phyloP scores from a whole-genome alignment of 2,113 vertebrate genomes.

The Thinocorus orbignyianus region DNA sequence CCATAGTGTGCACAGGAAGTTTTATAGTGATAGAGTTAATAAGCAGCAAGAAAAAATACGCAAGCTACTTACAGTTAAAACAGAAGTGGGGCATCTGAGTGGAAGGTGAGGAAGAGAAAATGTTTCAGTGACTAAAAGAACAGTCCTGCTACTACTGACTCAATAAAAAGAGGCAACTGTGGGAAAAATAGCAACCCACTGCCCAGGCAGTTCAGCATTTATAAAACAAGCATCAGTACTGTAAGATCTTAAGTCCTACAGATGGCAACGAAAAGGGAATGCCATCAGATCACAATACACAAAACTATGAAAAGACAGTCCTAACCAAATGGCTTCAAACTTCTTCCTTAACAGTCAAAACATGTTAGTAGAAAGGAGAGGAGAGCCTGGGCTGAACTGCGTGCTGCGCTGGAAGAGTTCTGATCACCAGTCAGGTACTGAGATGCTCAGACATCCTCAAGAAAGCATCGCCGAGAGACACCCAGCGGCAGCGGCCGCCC shows the following conservation, averaged over 20 bases:
- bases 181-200: neutral
- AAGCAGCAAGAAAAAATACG: neutral
- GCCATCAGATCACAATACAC: neutral
- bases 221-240: neutral
- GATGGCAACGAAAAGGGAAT: neutral
- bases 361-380: neutral
- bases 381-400: neutral
- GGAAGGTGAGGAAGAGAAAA: neutral
- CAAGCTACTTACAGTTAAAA: neutral
- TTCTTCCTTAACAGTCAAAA: neutral
- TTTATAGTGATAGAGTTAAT: neutral
- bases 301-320: neutral
- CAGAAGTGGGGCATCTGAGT: neutral
- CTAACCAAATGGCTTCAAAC: neutral
- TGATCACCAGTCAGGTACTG: neutral
- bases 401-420: neutral
- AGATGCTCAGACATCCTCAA: neutral
- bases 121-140: neutral
- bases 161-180: neutral
- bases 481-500: neutral
- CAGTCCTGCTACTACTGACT: neutral
- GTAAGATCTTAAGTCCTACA: neutral
- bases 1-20: neutral
- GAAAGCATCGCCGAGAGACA: fast-evolving
- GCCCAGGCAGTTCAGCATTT: neutral